Evolutionary conservation across 2,888 invertebrate genomes (phyloP).

Genomic region (Rhaphigaster nebulosa): DNA sequence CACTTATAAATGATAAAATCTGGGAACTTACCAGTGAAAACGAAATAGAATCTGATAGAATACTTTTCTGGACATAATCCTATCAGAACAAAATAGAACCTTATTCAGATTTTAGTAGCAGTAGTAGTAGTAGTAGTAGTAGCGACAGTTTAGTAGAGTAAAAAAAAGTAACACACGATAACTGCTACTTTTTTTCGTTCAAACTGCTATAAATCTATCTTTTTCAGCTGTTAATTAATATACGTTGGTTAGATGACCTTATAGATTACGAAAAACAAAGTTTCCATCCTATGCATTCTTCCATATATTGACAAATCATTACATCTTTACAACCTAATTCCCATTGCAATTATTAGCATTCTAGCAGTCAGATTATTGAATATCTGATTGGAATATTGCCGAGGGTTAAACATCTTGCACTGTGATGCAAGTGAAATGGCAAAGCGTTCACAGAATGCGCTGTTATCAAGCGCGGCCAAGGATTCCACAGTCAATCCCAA

Average conservation of each 20-base stretch:
- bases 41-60: too few species aligned
- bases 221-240: too few species aligned
- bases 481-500: conserved; percentile 21
- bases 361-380: not conserved
- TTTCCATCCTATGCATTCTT: not conserved
- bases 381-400: not conserved
- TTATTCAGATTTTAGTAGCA: too few species aligned
- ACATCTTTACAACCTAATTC: not conserved
- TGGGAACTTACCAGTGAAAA: too few species aligned
- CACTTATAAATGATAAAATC: too few species aligned
- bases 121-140: too few species aligned
- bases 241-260: not conserved
- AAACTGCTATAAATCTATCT: too few species aligned
- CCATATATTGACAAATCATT: not conserved
- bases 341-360: not conserved
- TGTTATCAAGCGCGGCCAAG: not conserved
- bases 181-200: too few species aligned
- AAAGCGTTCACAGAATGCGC: not conserved
- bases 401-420: not conserved
- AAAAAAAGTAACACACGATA: too few species aligned
- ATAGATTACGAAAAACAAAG: not conserved
- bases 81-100: too few species aligned
- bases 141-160: too few species aligned
- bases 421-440: not conserved
- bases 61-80: too few species aligned